Percentiles rank a stretch among this genome's conserved stretches.
Conservation (phyloP, 2,113 vertebrate genomes). For the Hepsetus odoe region DNA sequence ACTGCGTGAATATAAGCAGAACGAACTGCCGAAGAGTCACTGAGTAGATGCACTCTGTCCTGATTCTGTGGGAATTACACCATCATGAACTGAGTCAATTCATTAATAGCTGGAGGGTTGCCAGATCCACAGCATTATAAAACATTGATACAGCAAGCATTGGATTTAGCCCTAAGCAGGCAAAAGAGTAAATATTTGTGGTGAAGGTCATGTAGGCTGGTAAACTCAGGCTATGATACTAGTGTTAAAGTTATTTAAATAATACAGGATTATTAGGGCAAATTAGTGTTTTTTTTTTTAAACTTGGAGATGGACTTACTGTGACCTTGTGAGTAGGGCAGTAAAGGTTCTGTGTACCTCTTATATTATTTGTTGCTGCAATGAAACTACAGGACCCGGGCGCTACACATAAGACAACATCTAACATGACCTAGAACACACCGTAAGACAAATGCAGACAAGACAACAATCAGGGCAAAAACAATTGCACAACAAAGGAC, state of each 20-base stretch:
- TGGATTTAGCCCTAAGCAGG: not conserved
- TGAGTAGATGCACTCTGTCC: not conserved
- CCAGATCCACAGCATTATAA: not conserved
- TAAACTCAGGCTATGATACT: not conserved
- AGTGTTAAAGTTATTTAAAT: not conserved
- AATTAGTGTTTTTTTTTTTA: too few species aligned
- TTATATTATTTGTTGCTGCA: too few species aligned
- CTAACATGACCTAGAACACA: too few species aligned
- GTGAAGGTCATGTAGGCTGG: not conserved
- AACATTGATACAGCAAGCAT: not conserved
- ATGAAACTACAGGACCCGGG: too few species aligned
- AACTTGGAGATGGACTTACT: too few species aligned
- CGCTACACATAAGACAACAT: too few species aligned
- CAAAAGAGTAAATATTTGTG: not conserved
- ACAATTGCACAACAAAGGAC: too few species aligned
- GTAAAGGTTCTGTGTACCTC: too few species aligned
- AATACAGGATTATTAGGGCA: too few species aligned
- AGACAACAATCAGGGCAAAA: too few species aligned
- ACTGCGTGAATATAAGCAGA: constrained; percentile 4
- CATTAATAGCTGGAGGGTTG: not conserved
- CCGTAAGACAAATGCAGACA: too few species aligned
- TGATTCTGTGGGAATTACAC: not conserved
- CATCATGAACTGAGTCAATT: not conserved
- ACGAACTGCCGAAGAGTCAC: not conserved
- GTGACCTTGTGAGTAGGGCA: too few species aligned